A percentile compares a stretch with the other conserved stretches of the same genome.
Evolutionary conservation across 2,888 invertebrate genomes (phyloP).

Genomic region (Syrista parreyssii): DNA sequence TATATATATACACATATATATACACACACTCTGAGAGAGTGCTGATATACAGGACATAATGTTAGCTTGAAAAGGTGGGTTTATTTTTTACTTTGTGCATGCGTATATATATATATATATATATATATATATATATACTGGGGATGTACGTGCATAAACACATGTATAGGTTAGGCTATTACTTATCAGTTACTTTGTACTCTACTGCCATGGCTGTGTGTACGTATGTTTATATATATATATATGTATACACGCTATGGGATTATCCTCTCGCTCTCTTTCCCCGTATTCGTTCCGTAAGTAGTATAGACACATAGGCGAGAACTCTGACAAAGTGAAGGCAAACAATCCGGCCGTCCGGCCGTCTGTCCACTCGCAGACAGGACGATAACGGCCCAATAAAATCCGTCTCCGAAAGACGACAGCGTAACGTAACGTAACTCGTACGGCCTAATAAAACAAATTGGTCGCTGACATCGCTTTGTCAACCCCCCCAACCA

Average conservation of each 20-base stretch:
- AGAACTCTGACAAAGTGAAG: conserved; percentile 35
- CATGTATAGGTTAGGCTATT: too few species aligned
- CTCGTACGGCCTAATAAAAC: conserved; percentile 39
- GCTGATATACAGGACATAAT: too few species aligned
- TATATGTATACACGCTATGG: too few species aligned
- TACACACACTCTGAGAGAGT: too few species aligned
- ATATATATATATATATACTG: too few species aligned
- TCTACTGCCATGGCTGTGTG: too few species aligned
- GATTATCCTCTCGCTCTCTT: neutral
- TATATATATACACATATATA: too few species aligned
- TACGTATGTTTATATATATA: too few species aligned
- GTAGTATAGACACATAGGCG: conserved; percentile 21
- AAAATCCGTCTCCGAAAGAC: conserved; percentile 34
- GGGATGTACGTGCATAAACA: neutral
- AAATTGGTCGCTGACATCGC: conserved; percentile 41
- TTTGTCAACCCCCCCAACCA: conserved; percentile 21
- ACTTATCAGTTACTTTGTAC: too few species aligned
- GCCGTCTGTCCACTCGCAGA: conserved; percentile 19
- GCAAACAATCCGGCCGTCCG: conserved; percentile 43
- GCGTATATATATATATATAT: neutral
- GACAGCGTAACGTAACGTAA: conserved; percentile 21
- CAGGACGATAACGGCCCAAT: conserved; percentile 45
- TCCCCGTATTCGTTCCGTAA: neutral
- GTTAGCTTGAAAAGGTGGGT: too few species aligned
- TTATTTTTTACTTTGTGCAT: neutral